These are phyloP conservation scores for Heliocidaris erythrogramma DNA, from an alignment of 35 echinoderm and acorn worm species.

Conservation along the genomic window DNA sequence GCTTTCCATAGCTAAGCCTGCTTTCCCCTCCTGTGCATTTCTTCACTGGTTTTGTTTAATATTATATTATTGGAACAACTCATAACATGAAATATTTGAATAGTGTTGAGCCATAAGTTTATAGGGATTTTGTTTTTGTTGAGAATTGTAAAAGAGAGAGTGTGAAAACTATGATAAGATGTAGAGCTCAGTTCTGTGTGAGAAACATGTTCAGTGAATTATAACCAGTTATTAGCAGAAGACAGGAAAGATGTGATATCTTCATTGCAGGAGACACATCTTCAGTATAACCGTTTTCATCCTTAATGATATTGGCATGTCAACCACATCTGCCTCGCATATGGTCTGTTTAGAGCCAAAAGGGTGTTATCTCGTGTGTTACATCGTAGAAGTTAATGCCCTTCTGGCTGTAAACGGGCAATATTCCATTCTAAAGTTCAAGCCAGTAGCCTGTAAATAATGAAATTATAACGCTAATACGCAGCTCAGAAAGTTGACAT, in stretches of 20 bases:
- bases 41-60: no score
- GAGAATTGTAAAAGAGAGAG: not conserved
- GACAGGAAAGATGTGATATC: not conserved
- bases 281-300: not conserved
- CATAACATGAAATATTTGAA: no score
- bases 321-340: not conserved
- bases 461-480: not conserved
- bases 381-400: no score
- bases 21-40: no score
- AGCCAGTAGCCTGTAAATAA: not conserved
- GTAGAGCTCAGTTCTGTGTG: not conserved
- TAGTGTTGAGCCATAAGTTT: not conserved
- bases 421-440: not conserved
- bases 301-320: constrained; percentile 9
- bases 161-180: not conserved
- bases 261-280: not conserved
- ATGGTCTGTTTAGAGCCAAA: no score
- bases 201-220: not conserved
- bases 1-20: no score
- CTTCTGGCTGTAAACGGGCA: no score
- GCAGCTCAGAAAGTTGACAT: not conserved
- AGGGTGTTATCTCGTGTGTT: no score
- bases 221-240: not conserved
- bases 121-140: not conserved
- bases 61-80: no score